Evolutionary conservation across 2,888 invertebrate genomes (phyloP).

Genomic region (Andrena chrysosceles): DNA sequence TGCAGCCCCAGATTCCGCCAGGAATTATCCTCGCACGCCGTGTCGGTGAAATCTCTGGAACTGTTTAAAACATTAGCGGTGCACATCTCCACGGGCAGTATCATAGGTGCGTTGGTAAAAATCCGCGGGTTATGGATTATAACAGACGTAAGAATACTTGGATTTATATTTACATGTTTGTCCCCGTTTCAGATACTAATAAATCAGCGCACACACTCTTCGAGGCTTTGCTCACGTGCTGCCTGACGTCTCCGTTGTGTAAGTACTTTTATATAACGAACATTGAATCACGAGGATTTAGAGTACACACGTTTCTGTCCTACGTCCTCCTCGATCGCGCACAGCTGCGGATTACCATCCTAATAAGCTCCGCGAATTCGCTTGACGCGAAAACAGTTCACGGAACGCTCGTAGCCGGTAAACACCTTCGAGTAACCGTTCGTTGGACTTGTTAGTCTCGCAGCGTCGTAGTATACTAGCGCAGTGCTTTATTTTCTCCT

Average conservation of each 20-base stretch:
- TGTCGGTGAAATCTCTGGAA: constrained; percentile 73
- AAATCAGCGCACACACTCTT: constrained; percentile 81
- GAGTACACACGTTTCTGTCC: constrained; percentile 33
- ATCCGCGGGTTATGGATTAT: background rate
- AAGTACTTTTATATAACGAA: constrained; percentile 74
- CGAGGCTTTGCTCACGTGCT: constrained; percentile 83
- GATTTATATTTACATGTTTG: constrained; percentile 14
- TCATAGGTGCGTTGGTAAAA: constrained; percentile 72
- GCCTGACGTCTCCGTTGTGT: constrained; percentile 80
- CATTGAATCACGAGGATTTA: constrained; percentile 54
- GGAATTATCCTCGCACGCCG: constrained; percentile 83
- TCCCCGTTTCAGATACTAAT: constrained; percentile 75
- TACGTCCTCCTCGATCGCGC: constrained; percentile 16
- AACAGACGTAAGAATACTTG: background rate
- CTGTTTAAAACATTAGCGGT: constrained; percentile 77
- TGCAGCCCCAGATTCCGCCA: constrained; percentile 87
- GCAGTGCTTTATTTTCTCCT: background rate
- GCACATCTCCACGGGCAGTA: constrained; percentile 77
- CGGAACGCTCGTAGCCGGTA: constrained; percentile 46
- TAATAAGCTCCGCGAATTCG: constrained; percentile 67
- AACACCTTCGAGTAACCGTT: constrained; percentile 40
- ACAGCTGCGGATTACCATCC: constrained; percentile 80
- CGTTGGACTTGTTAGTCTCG: background rate
- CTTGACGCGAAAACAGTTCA: constrained; percentile 74
- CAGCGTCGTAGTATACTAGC: background rate